A percentile compares a stretch with the other conserved stretches of the same genome.
Evolutionary conservation across 1,140 invertebrate genomes (phyloP).

Genomic region (Littorina saxatilis): DNA sequence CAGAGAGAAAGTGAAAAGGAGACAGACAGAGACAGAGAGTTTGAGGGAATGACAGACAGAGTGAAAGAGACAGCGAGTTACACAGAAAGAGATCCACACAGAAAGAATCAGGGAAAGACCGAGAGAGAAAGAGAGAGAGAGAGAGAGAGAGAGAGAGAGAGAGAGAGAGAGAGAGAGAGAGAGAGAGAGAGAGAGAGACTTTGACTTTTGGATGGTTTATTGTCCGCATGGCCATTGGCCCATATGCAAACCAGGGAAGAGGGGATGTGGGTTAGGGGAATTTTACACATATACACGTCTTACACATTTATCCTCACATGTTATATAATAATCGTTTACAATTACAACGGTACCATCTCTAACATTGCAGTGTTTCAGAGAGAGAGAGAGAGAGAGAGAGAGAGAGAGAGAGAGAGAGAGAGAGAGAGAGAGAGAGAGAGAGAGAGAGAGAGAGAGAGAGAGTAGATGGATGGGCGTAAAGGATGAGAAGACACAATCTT

Average conservation of each 20-base stretch:
- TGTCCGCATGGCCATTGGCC: no score
- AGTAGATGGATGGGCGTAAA: no score
- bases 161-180: constrained; percentile 1
- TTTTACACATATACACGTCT: no score
- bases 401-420: not conserved
- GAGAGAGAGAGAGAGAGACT: not conserved
- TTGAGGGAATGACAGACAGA: not conserved
- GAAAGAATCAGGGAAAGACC: not conserved
- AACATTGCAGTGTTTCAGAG: no score
- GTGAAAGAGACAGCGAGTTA: not conserved
- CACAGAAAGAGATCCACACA: not conserved
- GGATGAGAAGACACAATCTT: not conserved
- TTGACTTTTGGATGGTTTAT: no score
- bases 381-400: constrained; percentile 10
- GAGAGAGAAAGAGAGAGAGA: no score
- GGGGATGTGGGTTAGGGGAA: no score
- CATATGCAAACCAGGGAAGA: no score
- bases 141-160: not conserved
- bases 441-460: not conserved
- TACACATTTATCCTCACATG: no score
- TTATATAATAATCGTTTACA: no score
- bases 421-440: not conserved
- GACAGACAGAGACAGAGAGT: not conserved
- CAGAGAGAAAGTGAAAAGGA: not conserved
- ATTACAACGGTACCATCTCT: no score